Base-by-base conservation (phyloP, 2,888 invertebrate genomes). In the Tachina grossa region DNA sequence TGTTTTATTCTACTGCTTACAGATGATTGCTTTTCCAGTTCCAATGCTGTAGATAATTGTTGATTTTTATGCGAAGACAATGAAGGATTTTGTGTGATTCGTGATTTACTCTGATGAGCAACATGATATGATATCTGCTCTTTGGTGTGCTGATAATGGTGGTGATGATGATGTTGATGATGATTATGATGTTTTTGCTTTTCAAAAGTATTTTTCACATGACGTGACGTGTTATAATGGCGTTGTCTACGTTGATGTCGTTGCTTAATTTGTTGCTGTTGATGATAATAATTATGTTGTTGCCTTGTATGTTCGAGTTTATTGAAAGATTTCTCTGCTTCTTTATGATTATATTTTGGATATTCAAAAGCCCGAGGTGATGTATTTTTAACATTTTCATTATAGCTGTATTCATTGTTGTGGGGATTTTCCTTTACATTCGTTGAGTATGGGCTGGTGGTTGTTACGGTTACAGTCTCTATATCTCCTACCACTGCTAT, bases 401-500 rank as follows among this genome's bases (percentile, higher is more conserved):
- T n/a, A 39, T n/a, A 53, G 14, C 39, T 22, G 4, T 61, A 1
- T 49, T 31, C 31, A 19, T 43, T 55, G 22, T 19, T 41, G n/a
- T 41, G 13, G n/a, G 2, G 16, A 43, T 69, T 39, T 76, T 22
- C 43, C n/a, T 51, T 19, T 0, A 16, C 11, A 16, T 14, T 16
- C 19, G 5, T 11, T n/a, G 19, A 9, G 10, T 43, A 31, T 51
- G 31, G 22, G 10, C 31, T 31, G 31, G 0, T 6, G 41, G 19
- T 13, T 9, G 51, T 49, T 13, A 5, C 39, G 66, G 31, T 10
- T 41, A 65, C 45, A 6, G 59, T 66, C 10, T 80, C 85, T 61
- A 85, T 85, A 76, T 85, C 85, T 16, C 85, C 85, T 45, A 83
- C 85, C 53, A 85, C 85, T 10, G 43, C 51, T 14, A 61, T 41